A percentile compares a stretch with the other conserved stretches of the same genome.
Evolutionary conservation across 2,888 invertebrate species (phyloP).

Genomic region (Toxonevra muliebris): DNA sequence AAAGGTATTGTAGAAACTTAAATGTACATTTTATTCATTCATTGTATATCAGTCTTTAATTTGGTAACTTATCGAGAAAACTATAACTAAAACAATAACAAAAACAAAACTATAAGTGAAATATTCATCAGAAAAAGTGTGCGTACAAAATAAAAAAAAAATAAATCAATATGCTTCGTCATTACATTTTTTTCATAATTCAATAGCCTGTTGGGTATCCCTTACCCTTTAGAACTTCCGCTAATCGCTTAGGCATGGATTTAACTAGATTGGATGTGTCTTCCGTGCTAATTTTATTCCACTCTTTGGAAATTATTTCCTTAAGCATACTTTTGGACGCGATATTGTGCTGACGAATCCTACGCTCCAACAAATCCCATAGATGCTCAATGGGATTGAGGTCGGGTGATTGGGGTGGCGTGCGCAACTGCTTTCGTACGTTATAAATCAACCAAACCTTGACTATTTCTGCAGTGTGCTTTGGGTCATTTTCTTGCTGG

Average conservation of each 20-base stretch:
- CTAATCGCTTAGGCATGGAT: neutral
- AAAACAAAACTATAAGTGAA: too few species aligned
- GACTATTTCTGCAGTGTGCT: constrained; percentile 28
- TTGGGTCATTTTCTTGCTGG: constrained; percentile 31
- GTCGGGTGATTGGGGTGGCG: constrained; percentile 37
- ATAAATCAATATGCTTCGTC: neutral
- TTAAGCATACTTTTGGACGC: too few species aligned
- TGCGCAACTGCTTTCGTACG: constrained; percentile 28
- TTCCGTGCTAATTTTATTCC: too few species aligned
- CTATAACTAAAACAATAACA: too few species aligned
- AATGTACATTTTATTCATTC: too few species aligned
- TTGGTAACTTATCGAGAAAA: too few species aligned
- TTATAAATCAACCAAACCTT: constrained; percentile 35
- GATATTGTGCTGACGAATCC: constrained; percentile 25
- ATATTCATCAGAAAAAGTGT: constrained; percentile 1
- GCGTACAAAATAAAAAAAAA: neutral
- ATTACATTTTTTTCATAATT: neutral
- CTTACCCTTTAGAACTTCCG: neutral
- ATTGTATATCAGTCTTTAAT: too few species aligned
- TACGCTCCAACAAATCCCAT: constrained; percentile 41
- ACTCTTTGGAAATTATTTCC: too few species aligned
- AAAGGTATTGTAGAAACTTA: too few species aligned
- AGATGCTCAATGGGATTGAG: constrained; percentile 40
- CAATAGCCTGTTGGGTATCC: neutral
- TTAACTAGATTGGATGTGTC: neutral